Base-by-base conservation (phyloP, 2,797 vertebrate species). In the Spinus olivaceus region DNA sequence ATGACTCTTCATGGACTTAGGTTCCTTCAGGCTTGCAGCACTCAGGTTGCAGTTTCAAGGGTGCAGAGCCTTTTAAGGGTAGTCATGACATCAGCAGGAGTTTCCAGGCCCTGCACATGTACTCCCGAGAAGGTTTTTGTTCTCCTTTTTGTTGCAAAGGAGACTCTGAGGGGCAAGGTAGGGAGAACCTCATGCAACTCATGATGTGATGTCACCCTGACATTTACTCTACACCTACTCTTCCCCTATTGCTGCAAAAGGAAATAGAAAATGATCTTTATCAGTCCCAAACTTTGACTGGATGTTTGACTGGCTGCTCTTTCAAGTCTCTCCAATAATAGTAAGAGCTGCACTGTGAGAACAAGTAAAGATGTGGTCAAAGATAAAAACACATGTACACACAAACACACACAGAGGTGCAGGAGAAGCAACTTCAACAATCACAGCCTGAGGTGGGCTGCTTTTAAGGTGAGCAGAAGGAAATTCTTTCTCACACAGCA, bases 121-220 rank as follows among this genome's bases (percentile, higher is more conserved):
- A 92, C 83, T 93, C 67, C 78, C 16, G 9, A 71, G 89, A 56
- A 94, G 85, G 93, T 97, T 97, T 96, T 97, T 92, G 97, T 98
- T 98, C 98, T 97, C 95, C 95, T 98, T 98, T 97, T 97, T 70
- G 91, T 91, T 94, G 76, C 83, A 95, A 83, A 91, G 90, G 86
- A 95, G 93, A 86, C 85, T 74, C 90, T 92, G 64, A 71, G 83
- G 81, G 90, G 85, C 74, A 82, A 93, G 69, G 69, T 42, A 9
- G 17, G 25, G 90, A 88, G 82, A 95, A 93, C 88, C 60, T 92
- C 63, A 70, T 79, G 57, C n/a, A 88, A 96, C 90, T 67, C 96
- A 96, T 94, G 94, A 97, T 87, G 82, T 33, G 39, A 42, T 80
- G 41, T 95, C 79, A 94, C 60, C 57, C 59, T 97, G 97, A 96